Conservation (phyloP, 2,888 invertebrate genomes). For the Caradrina clavipalpis region DNA sequence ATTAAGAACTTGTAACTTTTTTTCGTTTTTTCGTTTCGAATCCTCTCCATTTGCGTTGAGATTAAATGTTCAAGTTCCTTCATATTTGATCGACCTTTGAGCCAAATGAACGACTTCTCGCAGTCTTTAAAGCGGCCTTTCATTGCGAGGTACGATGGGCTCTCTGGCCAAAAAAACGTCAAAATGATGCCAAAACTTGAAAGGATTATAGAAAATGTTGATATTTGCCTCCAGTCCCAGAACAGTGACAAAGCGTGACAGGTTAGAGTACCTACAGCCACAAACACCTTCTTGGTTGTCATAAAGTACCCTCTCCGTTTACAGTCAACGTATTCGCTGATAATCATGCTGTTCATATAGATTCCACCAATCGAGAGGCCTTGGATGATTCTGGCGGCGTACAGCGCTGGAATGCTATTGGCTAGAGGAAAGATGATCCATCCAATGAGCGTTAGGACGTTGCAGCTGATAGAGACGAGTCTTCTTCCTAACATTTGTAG, state of each 20-base stretch:
- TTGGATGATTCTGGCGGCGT: constrained; percentile 69
- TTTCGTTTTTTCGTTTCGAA: constrained; percentile 16
- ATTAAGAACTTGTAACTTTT: constrained; percentile 52
- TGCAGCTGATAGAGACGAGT: constrained; percentile 58
- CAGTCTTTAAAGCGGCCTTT: constrained; percentile 72
- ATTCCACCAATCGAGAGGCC: constrained; percentile 69
- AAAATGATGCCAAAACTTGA: constrained; percentile 55
- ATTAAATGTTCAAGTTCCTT: constrained; percentile 66
- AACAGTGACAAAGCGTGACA: constrained; percentile 69
- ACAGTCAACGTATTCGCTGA: constrained; percentile 72
- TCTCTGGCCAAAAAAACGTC: constrained; percentile 73
- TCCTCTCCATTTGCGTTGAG: constrained; percentile 57
- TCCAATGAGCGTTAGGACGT: constrained; percentile 57
- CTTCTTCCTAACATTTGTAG: constrained; percentile 72
- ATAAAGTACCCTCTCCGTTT: constrained; percentile 72
- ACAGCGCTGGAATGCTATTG: constrained; percentile 59
- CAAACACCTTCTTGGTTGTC: constrained; percentile 64
- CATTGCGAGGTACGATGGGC: constrained; percentile 72
- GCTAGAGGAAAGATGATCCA: constrained; percentile 70
- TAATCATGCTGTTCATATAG: constrained; percentile 65
- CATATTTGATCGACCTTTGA: constrained; percentile 65
- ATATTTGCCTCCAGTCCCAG: constrained; percentile 72
- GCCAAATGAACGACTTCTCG: constrained; percentile 67
- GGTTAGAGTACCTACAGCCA: constrained; percentile 65
- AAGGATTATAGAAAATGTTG: constrained; percentile 54